phyloP scores from a whole-genome alignment of 2,113 vertebrate species.

The Edolisoma coerulescens region DNA sequence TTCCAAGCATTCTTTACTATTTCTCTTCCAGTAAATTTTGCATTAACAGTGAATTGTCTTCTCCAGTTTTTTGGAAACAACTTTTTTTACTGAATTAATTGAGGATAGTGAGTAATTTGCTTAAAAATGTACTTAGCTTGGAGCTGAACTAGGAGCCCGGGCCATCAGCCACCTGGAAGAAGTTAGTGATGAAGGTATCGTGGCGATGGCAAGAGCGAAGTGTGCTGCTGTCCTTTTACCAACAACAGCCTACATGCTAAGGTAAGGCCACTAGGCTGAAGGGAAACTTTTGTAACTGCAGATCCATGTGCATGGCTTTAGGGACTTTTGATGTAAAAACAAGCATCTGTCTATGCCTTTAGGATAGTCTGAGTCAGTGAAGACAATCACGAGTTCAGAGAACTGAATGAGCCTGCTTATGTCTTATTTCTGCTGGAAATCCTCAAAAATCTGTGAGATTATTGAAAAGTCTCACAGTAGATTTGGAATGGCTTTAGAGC shows the following conservation, averaged over 20 bases:
- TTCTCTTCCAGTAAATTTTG: background rate
- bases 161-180: slow-evolving; percentile 97
- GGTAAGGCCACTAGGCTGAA: slow-evolving; percentile 61
- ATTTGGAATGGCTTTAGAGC: background rate
- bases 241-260: slow-evolving; percentile 94
- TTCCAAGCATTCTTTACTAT: background rate
- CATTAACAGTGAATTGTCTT: background rate
- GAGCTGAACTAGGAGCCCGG: slow-evolving; percentile 84
- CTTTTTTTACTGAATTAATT: background rate
- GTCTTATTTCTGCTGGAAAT: background rate
- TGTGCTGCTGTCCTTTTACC: slow-evolving; percentile 88
- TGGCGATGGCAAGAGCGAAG: slow-evolving; percentile 82
- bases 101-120: background rate
- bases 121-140: slow-evolving; percentile 75
- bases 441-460: background rate
- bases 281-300: background rate
- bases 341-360: background rate
- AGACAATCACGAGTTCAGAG: background rate
- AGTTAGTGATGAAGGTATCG: slow-evolving; percentile 86
- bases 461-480: background rate
- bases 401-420: background rate
- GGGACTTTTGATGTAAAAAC: background rate
- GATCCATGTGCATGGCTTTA: background rate
- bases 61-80: background rate
- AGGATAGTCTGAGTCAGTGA: background rate